Percentiles rank a stretch among this genome's conserved stretches.
These are phyloP conservation scores for Cynopterus sphinx DNA, from an alignment of 2,797 vertebrate genomes.

Conservation along the genomic window DNA sequence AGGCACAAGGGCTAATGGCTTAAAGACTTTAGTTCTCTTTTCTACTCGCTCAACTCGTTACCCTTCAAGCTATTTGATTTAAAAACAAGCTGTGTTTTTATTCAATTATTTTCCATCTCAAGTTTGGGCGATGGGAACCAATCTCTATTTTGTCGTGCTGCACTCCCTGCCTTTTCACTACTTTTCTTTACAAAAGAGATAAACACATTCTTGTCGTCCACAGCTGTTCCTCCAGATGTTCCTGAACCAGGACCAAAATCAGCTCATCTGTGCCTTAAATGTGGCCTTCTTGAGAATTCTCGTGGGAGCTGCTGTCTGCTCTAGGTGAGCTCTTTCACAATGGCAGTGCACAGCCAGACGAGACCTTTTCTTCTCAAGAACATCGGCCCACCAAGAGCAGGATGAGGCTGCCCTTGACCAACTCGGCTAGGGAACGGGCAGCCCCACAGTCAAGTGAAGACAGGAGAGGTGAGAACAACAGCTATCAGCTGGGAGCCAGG, in stretches of 20 bases:
- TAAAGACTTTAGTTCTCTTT: not conserved
- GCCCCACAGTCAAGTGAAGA: not conserved
- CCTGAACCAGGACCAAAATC: conserved; percentile 74
- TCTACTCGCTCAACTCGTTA: not conserved
- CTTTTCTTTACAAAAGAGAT: conserved; percentile 70
- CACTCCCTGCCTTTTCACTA: conserved; percentile 51
- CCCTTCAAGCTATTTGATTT: conserved; percentile 49
- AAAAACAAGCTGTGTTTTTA: conserved; percentile 70
- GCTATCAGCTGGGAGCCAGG: not conserved
- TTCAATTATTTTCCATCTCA: conserved; percentile 54
- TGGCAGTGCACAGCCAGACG: not conserved
- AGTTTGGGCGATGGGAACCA: conserved; percentile 41
- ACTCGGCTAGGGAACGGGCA: not conserved
- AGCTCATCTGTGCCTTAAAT: conserved; percentile 41
- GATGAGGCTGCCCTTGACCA: not conserved
- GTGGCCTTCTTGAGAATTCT: conserved; percentile 25
- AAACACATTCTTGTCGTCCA: conserved; percentile 66
- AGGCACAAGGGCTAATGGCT: not conserved
- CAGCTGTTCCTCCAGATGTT: conserved; percentile 77
- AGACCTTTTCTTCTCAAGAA: not conserved
- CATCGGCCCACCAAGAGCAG: not conserved
- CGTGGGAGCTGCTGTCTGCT: not conserved
- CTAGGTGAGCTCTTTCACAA: conserved; percentile 40
- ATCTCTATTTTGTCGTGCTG: conserved; percentile 2
- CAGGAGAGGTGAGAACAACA: not conserved